A percentile compares a stretch with the other conserved stretches of the same genome.
Conservation (phyloP, 2,113 vertebrate species). For the Rhadina sibilatrix region DNA sequence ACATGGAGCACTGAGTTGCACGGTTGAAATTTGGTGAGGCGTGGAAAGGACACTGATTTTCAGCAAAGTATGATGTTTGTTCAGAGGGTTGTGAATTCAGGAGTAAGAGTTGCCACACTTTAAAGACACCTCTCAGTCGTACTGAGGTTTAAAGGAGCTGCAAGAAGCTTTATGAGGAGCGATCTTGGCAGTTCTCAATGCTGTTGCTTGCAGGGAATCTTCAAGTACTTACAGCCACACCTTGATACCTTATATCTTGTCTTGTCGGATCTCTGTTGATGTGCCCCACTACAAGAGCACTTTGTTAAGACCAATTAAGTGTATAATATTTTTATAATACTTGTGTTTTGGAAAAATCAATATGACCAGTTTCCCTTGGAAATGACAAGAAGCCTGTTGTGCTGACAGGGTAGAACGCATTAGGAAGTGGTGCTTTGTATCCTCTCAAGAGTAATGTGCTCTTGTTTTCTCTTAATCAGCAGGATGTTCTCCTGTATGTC, state of each 20-base stretch:
- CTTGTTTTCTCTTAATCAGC: conserved; percentile 21
- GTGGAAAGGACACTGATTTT: background rate
- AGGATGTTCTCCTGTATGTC: conserved; percentile 12
- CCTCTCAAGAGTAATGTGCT: conserved; percentile 1
- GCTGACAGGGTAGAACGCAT: background rate
- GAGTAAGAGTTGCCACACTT: background rate
- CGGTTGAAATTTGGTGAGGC: background rate
- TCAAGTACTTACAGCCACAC: background rate
- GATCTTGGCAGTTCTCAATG: background rate
- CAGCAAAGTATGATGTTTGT: background rate
- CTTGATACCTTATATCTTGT: background rate
- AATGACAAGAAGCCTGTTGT: background rate
- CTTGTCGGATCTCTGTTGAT: background rate
- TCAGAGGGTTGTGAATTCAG: background rate
- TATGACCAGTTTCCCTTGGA: background rate
- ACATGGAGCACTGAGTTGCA: background rate
- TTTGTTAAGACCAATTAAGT: conserved; percentile 44
- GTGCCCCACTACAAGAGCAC: background rate
- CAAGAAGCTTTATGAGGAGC: background rate
- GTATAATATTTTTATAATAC: conserved; percentile 39
- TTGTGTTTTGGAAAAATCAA: background rate
- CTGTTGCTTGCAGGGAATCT: background rate
- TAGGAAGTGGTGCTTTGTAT: conserved; percentile 15
- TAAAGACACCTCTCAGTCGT: background rate
- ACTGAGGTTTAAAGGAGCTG: background rate